These are phyloP conservation scores for Anguilla obscura DNA, from an alignment of 2,797 vertebrate genomes.

Conservation along the genomic window DNA sequence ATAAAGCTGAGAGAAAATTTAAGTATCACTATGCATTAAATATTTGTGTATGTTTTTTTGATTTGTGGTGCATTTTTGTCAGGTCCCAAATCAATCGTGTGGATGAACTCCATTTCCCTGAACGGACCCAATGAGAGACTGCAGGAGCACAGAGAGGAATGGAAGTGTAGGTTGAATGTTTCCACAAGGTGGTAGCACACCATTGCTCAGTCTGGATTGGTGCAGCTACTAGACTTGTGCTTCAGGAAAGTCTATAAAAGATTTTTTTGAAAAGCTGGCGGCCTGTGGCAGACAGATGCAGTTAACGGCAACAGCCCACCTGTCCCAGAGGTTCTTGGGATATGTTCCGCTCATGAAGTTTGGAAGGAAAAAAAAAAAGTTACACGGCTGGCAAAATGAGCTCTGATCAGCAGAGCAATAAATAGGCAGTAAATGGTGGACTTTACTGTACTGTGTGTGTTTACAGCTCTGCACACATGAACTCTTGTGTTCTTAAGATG, in stretches of 20 bases:
- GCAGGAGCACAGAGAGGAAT: background rate
- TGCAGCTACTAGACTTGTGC: background rate
- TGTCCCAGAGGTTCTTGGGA: background rate
- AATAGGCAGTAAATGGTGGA: background rate
- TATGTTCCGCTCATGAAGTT: background rate
- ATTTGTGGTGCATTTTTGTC: background rate
- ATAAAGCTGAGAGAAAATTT: background rate
- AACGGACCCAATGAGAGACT: background rate
- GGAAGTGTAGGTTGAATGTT: background rate
- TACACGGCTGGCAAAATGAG: background rate
- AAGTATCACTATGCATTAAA: background rate
- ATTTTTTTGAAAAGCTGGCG: background rate
- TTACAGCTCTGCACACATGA: background rate
- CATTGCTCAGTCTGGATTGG: background rate
- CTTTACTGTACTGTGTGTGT: background rate
- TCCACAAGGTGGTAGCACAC: conserved; percentile 28
- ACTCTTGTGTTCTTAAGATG: background rate
- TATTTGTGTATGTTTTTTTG: background rate
- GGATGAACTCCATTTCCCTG: background rate
- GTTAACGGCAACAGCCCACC: background rate
- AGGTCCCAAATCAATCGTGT: background rate
- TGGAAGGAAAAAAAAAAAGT: background rate
- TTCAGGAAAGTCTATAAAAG: background rate
- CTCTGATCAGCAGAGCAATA: background rate
- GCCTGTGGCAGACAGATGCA: background rate